Base-by-base conservation (phyloP, 2,113 vertebrate genomes). In the Python bivittatus region DNA sequence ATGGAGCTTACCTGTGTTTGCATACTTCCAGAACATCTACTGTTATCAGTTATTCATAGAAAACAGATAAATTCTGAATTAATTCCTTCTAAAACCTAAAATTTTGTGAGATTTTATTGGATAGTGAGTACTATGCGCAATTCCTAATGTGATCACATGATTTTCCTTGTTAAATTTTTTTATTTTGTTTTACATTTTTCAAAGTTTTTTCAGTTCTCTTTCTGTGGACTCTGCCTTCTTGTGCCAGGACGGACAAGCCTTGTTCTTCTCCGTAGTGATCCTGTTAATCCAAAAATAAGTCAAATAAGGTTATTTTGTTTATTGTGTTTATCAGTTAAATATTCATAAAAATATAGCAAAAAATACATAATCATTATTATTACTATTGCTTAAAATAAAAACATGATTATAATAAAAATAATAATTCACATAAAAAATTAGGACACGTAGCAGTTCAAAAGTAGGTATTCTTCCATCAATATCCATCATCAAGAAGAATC, bases 191-290 rank as follows among this genome's bases (percentile, higher is more conserved):
- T 33, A 92, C 84, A 86, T 86, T 93, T 60, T 8, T 94, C 42
- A 84, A 83, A 95, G 91, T 23, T 72, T 90, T 52, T 88, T 92
- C 85, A 72, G 56, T 95, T 94, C 53, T 53, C 92, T 54, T 94
- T 94, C 27, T 92, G 88, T 90, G 61, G 86, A 94, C 48, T 94
- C 87, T 92, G 0, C 53, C 64, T n/a, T 93, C 48, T 85, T 44
- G 54, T 57, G 95, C 92, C 97, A 89, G 94, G 87, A 88, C 2
- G 72, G 89, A 92, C 96, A 95, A 97, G 95, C 83, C 97, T 97
- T 91, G 97, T 97, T 91, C 96, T 96, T 53, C 98, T 97, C 94
- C 97, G 96, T 94, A 96, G 61, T 93, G 92, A 5, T 91, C 95
- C 96, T 54, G 97, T 96, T 98, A 58, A 10, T 33, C 86, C 95